phyloP scores from a whole-genome alignment of 2,888 invertebrate genomes.

The Temnothorax unifasciatus region DNA sequence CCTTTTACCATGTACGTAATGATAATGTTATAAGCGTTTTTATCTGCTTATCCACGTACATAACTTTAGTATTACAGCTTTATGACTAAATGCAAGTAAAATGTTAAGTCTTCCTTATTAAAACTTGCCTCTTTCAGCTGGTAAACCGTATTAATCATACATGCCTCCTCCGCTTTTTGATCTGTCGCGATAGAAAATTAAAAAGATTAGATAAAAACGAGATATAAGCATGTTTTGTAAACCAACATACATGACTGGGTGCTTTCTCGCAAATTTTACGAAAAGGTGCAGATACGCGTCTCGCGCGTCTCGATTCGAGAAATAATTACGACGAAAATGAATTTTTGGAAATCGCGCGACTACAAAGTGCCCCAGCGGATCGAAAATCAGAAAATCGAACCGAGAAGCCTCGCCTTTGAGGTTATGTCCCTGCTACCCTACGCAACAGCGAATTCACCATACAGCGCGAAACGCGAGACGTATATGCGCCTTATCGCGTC shows the following conservation, averaged over 20 bases:
- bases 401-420: slow-evolving; percentile 45
- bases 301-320: background rate
- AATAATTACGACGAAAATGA: too few species aligned
- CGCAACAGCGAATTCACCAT: slow-evolving; percentile 63
- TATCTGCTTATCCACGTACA: slow-evolving; percentile 10
- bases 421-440: slow-evolving; percentile 64
- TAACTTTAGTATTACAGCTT: background rate
- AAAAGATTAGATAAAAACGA: slow-evolving; percentile 23
- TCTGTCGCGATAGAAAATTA: slow-evolving; percentile 35
- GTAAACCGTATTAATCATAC: background rate
- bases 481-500: slow-evolving; percentile 35
- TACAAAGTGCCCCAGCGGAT: too few species aligned
- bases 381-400: too few species aligned
- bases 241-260: background rate
- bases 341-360: too few species aligned
- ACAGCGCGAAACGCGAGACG: slow-evolving; percentile 54
- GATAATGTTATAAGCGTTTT: slow-evolving; percentile 52
- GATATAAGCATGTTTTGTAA: background rate
- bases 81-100: slow-evolving; percentile 34
- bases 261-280: background rate
- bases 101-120: slow-evolving; percentile 18
- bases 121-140: slow-evolving; percentile 3
- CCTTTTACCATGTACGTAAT: slow-evolving; percentile 56
- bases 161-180: background rate
- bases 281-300: background rate